These are phyloP conservation scores for Nowickia ferox DNA, from an alignment of 2,888 invertebrate genomes.

Conservation along the genomic window DNA sequence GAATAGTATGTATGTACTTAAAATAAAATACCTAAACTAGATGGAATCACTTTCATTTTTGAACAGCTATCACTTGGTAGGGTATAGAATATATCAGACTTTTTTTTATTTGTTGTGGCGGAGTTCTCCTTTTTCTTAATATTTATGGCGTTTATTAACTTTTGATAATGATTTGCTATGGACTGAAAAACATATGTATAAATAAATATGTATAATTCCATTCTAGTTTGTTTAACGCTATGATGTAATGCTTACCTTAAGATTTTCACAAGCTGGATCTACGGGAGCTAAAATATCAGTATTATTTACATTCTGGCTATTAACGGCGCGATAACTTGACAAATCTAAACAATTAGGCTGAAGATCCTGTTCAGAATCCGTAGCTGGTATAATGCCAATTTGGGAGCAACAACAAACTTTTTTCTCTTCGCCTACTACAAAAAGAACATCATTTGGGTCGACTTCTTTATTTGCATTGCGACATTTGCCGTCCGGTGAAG, in stretches of 20 bases:
- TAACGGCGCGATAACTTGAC: slow-evolving; percentile 74
- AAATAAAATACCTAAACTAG: slow-evolving; percentile 12
- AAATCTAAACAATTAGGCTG: slow-evolving; percentile 76
- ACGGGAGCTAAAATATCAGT: slow-evolving; percentile 59
- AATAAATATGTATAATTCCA: background rate
- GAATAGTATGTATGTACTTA: background rate
- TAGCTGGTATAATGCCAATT: slow-evolving; percentile 70
- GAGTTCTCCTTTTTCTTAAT: background rate
- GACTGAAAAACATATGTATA: slow-evolving; percentile 54
- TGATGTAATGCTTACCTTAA: slow-evolving; percentile 65
- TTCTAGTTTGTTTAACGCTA: background rate
- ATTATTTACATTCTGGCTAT: slow-evolving; percentile 71
- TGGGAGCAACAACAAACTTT: slow-evolving; percentile 73
- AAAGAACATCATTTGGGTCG: slow-evolving; percentile 76
- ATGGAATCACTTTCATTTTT: background rate
- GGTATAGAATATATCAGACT: background rate
- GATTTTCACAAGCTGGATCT: slow-evolving; percentile 71
- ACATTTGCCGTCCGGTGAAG: slow-evolving; percentile 70
- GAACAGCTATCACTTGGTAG: background rate
- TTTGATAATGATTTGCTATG: slow-evolving; percentile 71
- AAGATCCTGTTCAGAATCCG: slow-evolving; percentile 71
- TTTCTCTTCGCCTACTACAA: slow-evolving; percentile 76
- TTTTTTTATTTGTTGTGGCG: background rate
- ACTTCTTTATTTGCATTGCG: slow-evolving; percentile 72
- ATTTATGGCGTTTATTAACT: slow-evolving; percentile 64